Evolutionary conservation across 2,888 invertebrate genomes (phyloP).

Genomic region (Gymnosoma rotundatum): DNA sequence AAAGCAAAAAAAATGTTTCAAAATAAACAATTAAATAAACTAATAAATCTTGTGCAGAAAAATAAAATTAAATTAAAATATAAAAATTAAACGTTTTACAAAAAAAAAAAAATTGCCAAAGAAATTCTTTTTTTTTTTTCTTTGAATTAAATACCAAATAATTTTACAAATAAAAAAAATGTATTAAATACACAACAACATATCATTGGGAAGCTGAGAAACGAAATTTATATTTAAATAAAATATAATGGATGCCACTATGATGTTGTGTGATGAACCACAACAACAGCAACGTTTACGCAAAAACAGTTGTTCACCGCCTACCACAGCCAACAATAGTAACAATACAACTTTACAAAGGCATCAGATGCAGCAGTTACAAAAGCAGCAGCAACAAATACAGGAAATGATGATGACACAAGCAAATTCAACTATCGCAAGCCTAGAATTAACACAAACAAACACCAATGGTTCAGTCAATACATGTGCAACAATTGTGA

Average conservation of each 20-base stretch:
- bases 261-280: constrained; percentile 77
- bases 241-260: constrained; percentile 77
- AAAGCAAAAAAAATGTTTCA: constrained; percentile 41
- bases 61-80: not conserved
- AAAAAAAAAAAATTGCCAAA: constrained; percentile 39
- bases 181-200: constrained; percentile 44
- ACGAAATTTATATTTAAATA: constrained; percentile 40
- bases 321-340: constrained; percentile 54
- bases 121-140: not conserved
- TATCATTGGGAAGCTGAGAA: constrained; percentile 37
- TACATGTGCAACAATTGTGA: not conserved
- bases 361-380: constrained; percentile 44
- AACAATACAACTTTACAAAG: constrained; percentile 46
- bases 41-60: constrained; percentile 52
- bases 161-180: constrained; percentile 32
- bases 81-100: constrained; percentile 52
- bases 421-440: constrained; percentile 53
- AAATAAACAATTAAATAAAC: constrained; percentile 48
- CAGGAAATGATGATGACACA: constrained; percentile 62
- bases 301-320: constrained; percentile 73
- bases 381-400: constrained; percentile 60
- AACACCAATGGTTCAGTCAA: constrained; percentile 51
- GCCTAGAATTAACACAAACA: constrained; percentile 60
- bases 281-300: constrained; percentile 75
- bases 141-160: not conserved